Evolutionary conservation across 1,140 invertebrate species (phyloP).

Genomic region (Euborellia annulipes): DNA sequence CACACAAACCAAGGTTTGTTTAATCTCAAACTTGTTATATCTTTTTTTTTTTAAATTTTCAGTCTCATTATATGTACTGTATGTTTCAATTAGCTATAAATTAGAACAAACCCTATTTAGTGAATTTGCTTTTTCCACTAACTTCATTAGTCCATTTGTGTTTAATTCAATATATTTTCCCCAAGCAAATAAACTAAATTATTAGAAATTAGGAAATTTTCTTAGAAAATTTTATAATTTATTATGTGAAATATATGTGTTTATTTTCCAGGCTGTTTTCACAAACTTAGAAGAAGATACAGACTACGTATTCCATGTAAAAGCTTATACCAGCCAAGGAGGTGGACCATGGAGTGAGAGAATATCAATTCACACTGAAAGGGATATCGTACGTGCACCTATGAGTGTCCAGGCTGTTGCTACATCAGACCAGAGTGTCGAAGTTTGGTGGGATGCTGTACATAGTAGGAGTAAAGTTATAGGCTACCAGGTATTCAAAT

Average conservation of each 20-base stretch:
- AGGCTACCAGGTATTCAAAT: constrained; percentile 47
- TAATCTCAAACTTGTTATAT: too few species aligned
- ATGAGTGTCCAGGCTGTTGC: constrained; percentile 82
- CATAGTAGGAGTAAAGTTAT: constrained; percentile 65
- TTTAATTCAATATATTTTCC: too few species aligned
- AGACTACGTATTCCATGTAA: constrained; percentile 86
- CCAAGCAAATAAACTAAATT: too few species aligned
- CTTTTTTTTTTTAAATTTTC: too few species aligned
- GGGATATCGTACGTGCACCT: constrained; percentile 76
- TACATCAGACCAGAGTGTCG: constrained; percentile 78
- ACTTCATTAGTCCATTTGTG: too few species aligned
- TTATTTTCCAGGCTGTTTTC: constrained; percentile 62
- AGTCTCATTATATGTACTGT: too few species aligned
- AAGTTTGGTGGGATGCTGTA: constrained; percentile 94
- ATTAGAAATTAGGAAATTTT: too few species aligned
- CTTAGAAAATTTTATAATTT: too few species aligned
- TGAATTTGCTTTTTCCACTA: too few species aligned
- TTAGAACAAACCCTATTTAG: constrained; percentile 18
- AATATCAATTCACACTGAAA: constrained; percentile 65
- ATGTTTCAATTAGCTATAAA: too few species aligned
- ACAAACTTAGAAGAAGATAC: constrained; percentile 87
- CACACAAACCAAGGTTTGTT: constrained; percentile 42
- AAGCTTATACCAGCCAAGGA: constrained; percentile 78
- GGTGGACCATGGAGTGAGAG: constrained; percentile 80
- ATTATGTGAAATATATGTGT: not conserved